Evolutionary conservation across 2,113 vertebrate species (phyloP).

Genomic region (Hylia prasina): DNA sequence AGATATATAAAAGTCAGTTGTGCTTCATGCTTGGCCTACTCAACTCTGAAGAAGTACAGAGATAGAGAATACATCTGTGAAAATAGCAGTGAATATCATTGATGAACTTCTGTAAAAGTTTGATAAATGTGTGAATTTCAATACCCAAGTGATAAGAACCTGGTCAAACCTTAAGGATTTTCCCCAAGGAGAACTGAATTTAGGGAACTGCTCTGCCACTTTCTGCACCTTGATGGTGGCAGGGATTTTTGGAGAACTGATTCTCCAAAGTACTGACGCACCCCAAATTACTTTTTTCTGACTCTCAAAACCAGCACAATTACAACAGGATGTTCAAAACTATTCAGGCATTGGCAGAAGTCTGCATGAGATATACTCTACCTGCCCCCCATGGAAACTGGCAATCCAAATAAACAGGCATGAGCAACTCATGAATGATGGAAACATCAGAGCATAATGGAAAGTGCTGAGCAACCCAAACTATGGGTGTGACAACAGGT

Average conservation of each 20-base stretch:
- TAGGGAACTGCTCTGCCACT: background rate
- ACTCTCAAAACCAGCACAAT: background rate
- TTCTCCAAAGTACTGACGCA: background rate
- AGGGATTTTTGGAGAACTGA: background rate
- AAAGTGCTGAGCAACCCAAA: background rate
- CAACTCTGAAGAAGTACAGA: background rate
- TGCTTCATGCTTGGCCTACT: background rate
- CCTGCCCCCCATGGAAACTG: background rate
- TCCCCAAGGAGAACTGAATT: background rate
- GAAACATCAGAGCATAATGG: background rate
- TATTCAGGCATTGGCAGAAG: background rate
- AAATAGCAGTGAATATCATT: background rate
- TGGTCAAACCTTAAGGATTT: background rate
- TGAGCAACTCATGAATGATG: fast-evolving
- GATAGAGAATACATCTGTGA: background rate
- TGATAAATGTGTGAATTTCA: background rate
- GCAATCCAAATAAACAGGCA: background rate
- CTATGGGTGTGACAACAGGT: background rate
- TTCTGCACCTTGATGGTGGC: background rate
- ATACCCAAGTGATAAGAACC: background rate
- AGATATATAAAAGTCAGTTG: background rate
- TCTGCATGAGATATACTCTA: fast-evolving
- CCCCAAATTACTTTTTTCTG: background rate
- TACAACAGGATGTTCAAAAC: background rate
- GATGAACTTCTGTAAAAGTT: background rate